Percentiles rank a stretch among this genome's conserved stretches.
Conservation (phyloP, 2,888 invertebrate species). For the Ectobius pallidus region DNA sequence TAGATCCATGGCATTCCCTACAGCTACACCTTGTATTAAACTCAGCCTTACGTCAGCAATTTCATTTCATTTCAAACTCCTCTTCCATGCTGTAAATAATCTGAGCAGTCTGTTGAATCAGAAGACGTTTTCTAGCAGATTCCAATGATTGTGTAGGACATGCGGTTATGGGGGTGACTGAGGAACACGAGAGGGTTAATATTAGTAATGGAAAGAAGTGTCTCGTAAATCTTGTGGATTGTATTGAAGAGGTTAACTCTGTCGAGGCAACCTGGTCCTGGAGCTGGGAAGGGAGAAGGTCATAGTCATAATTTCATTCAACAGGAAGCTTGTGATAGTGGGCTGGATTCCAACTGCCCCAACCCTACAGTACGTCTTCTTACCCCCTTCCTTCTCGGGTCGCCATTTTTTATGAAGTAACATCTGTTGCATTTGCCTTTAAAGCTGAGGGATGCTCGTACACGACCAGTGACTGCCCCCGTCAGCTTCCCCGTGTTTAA, state of each 20-base stretch:
- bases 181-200: not conserved
- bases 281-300: not conserved
- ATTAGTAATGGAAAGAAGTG: not conserved
- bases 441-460: not conserved
- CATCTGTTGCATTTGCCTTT: conserved; percentile 2
- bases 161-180: not conserved
- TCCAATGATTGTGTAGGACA: too few species aligned
- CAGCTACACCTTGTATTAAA: too few species aligned
- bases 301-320: conserved; percentile 15
- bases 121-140: too few species aligned
- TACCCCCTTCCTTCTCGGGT: not conserved
- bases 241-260: not conserved
- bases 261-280: not conserved
- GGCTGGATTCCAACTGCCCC: not conserved
- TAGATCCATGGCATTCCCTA: too few species aligned
- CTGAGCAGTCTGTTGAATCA: too few species aligned
- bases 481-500: not conserved
- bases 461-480: not conserved
- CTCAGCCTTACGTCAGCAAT: too few species aligned
- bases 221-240: not conserved
- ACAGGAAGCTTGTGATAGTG: not conserved
- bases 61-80: too few species aligned
- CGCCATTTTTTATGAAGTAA: not conserved
- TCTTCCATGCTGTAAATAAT: too few species aligned
- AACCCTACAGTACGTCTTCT: too few species aligned